Evolutionary conservation across 2,888 invertebrate genomes (phyloP).

Genomic region (Microplitis deprimator): DNA sequence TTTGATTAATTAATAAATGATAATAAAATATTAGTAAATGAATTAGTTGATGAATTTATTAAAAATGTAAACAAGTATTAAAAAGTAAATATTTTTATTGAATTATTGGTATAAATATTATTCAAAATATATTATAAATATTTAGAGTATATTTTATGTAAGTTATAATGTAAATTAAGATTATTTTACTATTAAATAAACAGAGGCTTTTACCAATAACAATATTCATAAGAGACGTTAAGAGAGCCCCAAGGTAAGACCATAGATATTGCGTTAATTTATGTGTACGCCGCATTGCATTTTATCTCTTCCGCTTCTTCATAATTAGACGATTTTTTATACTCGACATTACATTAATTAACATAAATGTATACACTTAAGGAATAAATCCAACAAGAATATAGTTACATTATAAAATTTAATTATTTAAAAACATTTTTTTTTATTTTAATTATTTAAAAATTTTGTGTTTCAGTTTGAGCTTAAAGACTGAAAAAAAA

Average conservation of each 20-base stretch:
- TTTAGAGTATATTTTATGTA: background rate
- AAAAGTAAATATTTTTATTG: background rate
- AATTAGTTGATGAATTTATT: no score
- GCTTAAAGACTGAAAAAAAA: background rate
- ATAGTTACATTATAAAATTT: background rate
- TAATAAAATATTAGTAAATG: no score
- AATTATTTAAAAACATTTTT: no score
- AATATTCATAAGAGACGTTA: conserved; percentile 17
- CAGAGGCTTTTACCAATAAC: background rate
- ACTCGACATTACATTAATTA: conserved; percentile 31
- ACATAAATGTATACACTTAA: conserved; percentile 32
- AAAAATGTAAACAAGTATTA: no score
- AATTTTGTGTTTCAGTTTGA: no score
- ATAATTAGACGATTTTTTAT: conserved; percentile 44
- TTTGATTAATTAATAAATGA: background rate
- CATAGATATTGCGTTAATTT: conserved; percentile 45
- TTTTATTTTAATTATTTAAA: no score
- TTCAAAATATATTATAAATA: background rate
- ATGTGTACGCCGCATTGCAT: conserved; percentile 35
- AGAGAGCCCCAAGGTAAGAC: conserved; percentile 2
- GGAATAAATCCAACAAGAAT: background rate
- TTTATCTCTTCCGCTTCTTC: conserved; percentile 45
- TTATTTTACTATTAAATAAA: background rate
- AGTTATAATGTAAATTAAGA: background rate
- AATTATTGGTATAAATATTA: background rate